phyloP scores from a whole-genome alignment of 1,140 invertebrate species.

The Lepidurus packardi region DNA sequence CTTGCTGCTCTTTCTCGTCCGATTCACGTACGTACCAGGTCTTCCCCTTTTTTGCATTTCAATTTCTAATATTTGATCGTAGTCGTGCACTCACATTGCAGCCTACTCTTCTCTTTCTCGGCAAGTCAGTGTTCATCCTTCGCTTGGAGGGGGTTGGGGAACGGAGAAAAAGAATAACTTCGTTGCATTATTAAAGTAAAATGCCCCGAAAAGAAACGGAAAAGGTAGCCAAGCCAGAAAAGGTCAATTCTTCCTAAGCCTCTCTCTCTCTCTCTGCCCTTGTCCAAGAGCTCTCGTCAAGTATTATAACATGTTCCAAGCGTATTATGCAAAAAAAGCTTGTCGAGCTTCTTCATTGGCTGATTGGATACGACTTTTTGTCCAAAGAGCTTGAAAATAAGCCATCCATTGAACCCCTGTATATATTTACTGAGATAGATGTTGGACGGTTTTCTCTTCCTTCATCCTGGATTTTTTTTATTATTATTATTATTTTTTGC shows the following conservation, averaged over 20 bases:
- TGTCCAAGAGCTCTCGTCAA: neutral
- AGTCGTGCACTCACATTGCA: neutral
- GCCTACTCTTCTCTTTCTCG: neutral
- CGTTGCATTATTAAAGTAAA: constrained; percentile 1
- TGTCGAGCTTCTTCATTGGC: too few relatives aligned
- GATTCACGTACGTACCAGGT: neutral
- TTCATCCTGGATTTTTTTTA: too few relatives aligned
- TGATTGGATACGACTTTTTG: too few relatives aligned
- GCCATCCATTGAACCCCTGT: too few relatives aligned
- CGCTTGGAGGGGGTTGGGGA: neutral
- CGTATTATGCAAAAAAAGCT: neutral
- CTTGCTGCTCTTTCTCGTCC: constrained; percentile 1
- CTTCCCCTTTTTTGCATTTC: neutral
- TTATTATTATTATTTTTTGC: too few relatives aligned
- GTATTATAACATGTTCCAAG: neutral
- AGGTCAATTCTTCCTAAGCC: neutral
- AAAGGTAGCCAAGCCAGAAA: neutral
- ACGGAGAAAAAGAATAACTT: neutral
- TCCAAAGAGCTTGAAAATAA: too few relatives aligned
- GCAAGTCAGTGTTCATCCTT: neutral
- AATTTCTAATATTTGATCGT: constrained; percentile 20
- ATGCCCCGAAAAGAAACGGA: neutral
- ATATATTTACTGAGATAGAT: too few relatives aligned
- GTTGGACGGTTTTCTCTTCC: too few relatives aligned
- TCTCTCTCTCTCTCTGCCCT: neutral